Evolutionary conservation across 2,113 vertebrate species (phyloP).

Genomic region (Pomatostomus ruficeps): DNA sequence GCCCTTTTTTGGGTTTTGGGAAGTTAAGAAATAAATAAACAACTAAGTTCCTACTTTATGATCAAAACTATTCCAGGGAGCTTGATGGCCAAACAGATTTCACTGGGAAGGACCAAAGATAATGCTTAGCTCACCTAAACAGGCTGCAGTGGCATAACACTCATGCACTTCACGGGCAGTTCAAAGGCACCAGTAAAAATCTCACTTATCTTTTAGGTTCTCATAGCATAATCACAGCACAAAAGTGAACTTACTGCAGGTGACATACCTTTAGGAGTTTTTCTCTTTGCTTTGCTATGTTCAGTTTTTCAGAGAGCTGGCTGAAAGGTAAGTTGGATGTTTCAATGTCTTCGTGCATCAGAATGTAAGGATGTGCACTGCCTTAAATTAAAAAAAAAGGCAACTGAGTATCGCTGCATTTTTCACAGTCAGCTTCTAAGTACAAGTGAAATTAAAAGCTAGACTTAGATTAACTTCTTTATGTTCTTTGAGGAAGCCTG

Average conservation of each 20-base stretch:
- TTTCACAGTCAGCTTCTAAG: not conserved
- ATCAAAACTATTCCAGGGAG: not conserved
- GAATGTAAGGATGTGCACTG: constrained; percentile 31
- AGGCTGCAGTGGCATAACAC: not conserved
- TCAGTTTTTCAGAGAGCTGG: constrained; percentile 71
- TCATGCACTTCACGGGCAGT: not conserved
- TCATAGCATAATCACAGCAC: not conserved
- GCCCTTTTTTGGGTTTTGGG: not conserved
- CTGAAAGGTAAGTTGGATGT: constrained; percentile 55
- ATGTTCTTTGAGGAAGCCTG: not conserved
- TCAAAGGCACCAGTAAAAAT: not conserved
- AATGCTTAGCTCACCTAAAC: not conserved
- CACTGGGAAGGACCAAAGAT: not conserved
- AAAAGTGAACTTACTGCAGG: not conserved
- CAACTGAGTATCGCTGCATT: not conserved
- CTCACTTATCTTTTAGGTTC: not conserved
- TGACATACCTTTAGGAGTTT: constrained; percentile 71
- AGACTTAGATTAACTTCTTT: not conserved
- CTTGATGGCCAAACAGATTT: not conserved
- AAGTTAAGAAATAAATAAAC: not conserved
- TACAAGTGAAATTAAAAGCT: not conserved
- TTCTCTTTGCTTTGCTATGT: constrained; percentile 64
- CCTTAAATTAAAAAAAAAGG: constrained; percentile 67
- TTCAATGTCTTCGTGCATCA: constrained; percentile 68
- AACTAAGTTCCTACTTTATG: not conserved